Conservation (phyloP, 2,113 vertebrate genomes). For the Nyctereutes procyonoides region DNA sequence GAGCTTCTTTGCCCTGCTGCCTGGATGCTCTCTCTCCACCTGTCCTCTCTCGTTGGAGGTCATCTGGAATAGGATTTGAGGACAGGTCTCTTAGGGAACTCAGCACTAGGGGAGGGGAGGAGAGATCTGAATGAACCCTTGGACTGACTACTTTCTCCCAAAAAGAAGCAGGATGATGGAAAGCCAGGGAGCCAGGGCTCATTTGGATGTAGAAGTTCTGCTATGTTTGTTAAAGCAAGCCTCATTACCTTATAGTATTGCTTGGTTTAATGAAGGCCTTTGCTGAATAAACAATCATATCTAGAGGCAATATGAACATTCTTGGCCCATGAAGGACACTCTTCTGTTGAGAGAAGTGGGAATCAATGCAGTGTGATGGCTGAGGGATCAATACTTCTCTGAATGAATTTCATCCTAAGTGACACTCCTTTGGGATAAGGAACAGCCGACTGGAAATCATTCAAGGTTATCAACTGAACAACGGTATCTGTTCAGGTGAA, state of each 20-base stretch:
- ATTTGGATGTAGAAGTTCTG: slow-evolving; percentile 25
- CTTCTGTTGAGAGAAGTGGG: slow-evolving; percentile 67
- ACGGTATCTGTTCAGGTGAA: slow-evolving; percentile 70
- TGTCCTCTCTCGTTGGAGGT: not conserved
- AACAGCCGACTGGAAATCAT: slow-evolving; percentile 82
- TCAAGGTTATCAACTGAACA: slow-evolving; percentile 81
- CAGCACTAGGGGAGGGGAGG: not conserved
- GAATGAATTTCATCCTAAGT: slow-evolving; percentile 86
- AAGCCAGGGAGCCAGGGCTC: not conserved
- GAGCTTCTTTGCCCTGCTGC: not conserved
- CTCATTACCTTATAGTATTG: slow-evolving; percentile 20
- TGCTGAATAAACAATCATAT: slow-evolving; percentile 63
- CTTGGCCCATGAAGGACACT: slow-evolving; percentile 67
- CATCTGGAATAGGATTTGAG: not conserved
- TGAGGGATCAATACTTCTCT: slow-evolving; percentile 84
- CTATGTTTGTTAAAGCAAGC: slow-evolving; percentile 47
- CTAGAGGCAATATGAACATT: slow-evolving; percentile 72
- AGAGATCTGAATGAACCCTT: not conserved
- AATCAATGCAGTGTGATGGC: slow-evolving; percentile 80
- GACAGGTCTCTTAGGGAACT: not conserved
- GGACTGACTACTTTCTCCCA: not conserved
- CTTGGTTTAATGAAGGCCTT: slow-evolving; percentile 42
- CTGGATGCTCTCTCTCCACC: not conserved
- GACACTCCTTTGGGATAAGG: slow-evolving; percentile 80
- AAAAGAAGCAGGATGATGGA: not conserved